Evolutionary conservation across 2,888 invertebrate genomes (phyloP), one percentile per base, ranked within the genome.

Genomic region (Metalampra italica): DNA sequence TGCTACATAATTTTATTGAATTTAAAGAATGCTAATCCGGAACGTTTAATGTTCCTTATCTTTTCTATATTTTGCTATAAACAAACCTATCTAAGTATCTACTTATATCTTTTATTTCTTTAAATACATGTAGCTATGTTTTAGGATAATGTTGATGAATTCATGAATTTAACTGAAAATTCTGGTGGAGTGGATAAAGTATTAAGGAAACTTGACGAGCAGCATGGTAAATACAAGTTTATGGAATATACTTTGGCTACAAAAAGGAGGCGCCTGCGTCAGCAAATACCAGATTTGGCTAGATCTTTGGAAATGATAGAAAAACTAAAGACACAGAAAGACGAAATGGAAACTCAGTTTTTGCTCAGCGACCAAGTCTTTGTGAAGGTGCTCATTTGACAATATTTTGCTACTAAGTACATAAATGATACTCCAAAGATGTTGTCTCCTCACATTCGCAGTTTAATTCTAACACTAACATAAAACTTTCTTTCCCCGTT

Each of bases 201-300:
- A 12, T 85, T 98, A 46, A 94, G 94, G 68, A 92, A 91, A 67
- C 88, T 98, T 52, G 98, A 99, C 75, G 98, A 98, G 73, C 95
- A 95, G 73, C 97, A 98, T 87, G 94, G 95, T 52, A 98, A 98
- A 91, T 98, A 98, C 80, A 98, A 98, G 87, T 97, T 97, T 76
- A 97, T 99, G 97, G 98, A 99, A 84, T 94, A 93, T 66, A 98
- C 97, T 79, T 91, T 99, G 57, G 91, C 94, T 47, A 94, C 96
- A 11, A 97, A 97, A 66, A 94, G 96, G 59, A 93, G 94, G 67
- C 93, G 97, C 79, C 89, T 99, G 51, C 94, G 96, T 66, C 93
- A 93, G 50, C 98, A 98, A 89, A 95, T 99, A 60, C 98, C 98
- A n/a, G 98, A 99, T 76, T 90, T 98, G 60, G 94, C 96, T 64